Evolutionary conservation across 2,797 vertebrate genomes (phyloP).

Genomic region (Cephalopachus bancanus): DNA sequence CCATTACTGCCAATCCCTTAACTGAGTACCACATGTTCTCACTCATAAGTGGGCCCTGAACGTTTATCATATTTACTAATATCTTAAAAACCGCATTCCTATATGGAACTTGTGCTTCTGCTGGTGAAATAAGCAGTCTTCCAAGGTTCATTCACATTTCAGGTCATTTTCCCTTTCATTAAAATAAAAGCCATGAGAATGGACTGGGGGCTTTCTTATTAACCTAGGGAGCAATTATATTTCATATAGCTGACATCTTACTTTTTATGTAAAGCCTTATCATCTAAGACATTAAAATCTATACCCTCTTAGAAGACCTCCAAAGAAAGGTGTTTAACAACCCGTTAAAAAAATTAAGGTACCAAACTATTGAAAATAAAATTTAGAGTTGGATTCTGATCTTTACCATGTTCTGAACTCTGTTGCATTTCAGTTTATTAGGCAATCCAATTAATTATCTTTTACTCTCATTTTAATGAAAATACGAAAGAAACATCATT

Average conservation of each 20-base stretch:
- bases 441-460: background rate
- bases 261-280: constrained; percentile 3
- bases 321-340: background rate
- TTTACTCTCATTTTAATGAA: constrained; percentile 23
- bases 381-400: constrained; percentile 4
- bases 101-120: background rate
- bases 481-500: background rate
- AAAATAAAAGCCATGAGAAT: background rate
- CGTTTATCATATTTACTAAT: background rate
- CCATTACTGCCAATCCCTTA: too few species aligned
- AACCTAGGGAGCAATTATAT: background rate
- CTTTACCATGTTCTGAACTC: background rate
- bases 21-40: too few species aligned
- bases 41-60: too few species aligned
- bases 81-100: constrained; percentile 23
- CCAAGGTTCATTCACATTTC: background rate
- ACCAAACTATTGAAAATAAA: constrained; percentile 11
- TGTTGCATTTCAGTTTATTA: background rate
- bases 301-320: background rate
- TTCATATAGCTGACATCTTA: background rate
- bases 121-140: background rate
- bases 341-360: background rate
- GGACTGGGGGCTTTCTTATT: background rate
- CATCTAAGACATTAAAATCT: constrained; percentile 19
- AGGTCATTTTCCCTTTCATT: constrained; percentile 27